Percentiles rank a stretch among this genome's conserved stretches.
Evolutionary conservation across 2,113 vertebrate species (phyloP).

Genomic region (Origma solitaria): DNA sequence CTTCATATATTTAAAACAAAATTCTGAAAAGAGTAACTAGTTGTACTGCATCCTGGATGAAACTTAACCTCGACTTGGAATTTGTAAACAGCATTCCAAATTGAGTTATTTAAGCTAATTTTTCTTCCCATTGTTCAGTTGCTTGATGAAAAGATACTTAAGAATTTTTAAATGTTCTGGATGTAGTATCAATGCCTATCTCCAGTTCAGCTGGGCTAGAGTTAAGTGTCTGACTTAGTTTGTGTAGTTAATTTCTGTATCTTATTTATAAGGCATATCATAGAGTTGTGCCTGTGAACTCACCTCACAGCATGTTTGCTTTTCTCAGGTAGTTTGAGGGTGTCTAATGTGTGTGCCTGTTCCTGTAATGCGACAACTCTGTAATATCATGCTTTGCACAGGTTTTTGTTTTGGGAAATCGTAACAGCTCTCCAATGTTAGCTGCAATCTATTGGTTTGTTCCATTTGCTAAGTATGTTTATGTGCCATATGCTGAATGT

Average conservation of each 20-base stretch:
- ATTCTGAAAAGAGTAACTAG: background rate
- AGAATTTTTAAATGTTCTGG: background rate
- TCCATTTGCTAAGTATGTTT: background rate
- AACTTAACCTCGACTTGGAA: background rate
- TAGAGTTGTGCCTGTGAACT: background rate
- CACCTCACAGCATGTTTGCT: background rate
- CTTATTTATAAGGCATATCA: rapidly evolving
- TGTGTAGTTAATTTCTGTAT: background rate
- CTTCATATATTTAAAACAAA: background rate
- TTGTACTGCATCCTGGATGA: background rate
- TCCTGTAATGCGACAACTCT: background rate
- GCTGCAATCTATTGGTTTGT: background rate
- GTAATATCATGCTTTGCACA: background rate
- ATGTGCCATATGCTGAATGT: background rate
- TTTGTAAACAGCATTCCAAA: background rate
- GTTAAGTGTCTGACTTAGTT: background rate
- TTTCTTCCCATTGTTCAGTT: background rate
- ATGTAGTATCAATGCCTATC: background rate
- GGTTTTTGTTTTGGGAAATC: background rate
- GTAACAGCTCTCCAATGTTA: background rate
- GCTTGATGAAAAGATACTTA: background rate
- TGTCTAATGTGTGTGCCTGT: background rate
- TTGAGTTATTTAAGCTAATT: background rate
- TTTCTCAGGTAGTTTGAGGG: background rate
- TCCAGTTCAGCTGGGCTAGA: background rate